A percentile compares a stretch with the other conserved stretches of the same genome.
Conservation (phyloP, 2,113 vertebrate species). For the Marmota monax region DNA sequence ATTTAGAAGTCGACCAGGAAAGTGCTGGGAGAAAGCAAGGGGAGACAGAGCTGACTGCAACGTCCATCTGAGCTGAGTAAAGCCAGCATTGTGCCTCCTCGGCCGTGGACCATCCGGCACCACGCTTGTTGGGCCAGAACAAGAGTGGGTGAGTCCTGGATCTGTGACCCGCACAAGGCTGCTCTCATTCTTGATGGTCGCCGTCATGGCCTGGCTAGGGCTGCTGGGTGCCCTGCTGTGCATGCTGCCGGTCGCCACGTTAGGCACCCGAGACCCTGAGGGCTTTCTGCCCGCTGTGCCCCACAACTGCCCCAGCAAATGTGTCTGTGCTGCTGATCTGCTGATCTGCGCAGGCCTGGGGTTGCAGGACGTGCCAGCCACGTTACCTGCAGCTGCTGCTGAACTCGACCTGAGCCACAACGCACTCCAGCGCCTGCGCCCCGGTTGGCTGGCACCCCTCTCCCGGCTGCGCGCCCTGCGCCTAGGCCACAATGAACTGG, state of each 20-base stretch:
- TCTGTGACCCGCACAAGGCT: not conserved
- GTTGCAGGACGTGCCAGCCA: slow-evolving; percentile 87
- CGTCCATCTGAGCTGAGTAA: not conserved
- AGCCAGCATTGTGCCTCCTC: not conserved
- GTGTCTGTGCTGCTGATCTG: slow-evolving; percentile 94
- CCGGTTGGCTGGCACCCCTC: slow-evolving; percentile 87
- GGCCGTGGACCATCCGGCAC: not conserved
- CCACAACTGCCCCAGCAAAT: slow-evolving; percentile 84
- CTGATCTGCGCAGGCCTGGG: slow-evolving; percentile 91
- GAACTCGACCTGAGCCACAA: slow-evolving; percentile 96
- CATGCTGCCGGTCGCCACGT: slow-evolving; percentile 58
- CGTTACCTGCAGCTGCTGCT: slow-evolving; percentile 84
- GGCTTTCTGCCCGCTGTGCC: not conserved
- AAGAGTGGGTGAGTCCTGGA: slow-evolving; percentile 54
- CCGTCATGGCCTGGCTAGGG: slow-evolving; percentile 74
- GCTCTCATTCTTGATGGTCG: not conserved
- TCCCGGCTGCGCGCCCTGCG: slow-evolving; percentile 88
- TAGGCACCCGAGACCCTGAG: not conserved
- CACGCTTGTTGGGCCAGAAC: not conserved
- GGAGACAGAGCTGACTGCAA: not conserved
- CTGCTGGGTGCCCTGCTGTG: not conserved
- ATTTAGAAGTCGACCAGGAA: slow-evolving; percentile 37
- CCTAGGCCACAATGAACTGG: slow-evolving; percentile 92
- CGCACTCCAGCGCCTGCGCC: slow-evolving; percentile 86
- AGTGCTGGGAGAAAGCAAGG: not conserved